phyloP scores from a whole-genome alignment of 2,888 invertebrate genomes.

The Syrphus vitripennis region DNA sequence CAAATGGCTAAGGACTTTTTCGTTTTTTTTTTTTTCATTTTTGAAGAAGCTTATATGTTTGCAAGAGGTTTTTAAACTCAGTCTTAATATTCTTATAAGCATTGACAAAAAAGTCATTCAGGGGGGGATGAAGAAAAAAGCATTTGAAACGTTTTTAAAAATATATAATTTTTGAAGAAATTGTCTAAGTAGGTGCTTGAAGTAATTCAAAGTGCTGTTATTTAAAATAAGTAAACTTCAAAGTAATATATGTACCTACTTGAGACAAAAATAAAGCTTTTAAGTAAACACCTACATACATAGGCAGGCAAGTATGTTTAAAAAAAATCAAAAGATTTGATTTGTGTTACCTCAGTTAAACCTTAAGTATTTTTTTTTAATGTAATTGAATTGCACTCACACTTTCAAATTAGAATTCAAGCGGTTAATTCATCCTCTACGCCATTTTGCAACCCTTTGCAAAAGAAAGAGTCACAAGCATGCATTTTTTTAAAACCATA shows the following conservation, averaged over 20 bases:
- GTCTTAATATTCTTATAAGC: background rate
- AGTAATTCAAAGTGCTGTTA: background rate
- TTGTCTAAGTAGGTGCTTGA: background rate
- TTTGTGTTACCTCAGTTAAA: too few relatives aligned
- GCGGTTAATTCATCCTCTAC: too few relatives aligned
- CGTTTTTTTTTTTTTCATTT: background rate
- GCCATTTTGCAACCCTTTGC: too few relatives aligned
- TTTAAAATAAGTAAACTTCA: background rate
- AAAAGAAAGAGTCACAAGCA: too few relatives aligned
- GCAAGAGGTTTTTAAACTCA: background rate
- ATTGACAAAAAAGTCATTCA: background rate
- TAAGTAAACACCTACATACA: background rate
- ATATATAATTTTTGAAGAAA: background rate
- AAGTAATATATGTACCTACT: background rate
- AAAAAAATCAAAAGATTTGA: too few relatives aligned
- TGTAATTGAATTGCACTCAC: too few relatives aligned
- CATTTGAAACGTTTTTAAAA: background rate
- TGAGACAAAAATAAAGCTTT: background rate
- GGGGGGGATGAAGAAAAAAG: background rate
- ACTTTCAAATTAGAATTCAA: too few relatives aligned
- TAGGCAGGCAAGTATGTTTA: too few relatives aligned
- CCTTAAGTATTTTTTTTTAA: too few relatives aligned
- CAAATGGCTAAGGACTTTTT: constrained; percentile 6
- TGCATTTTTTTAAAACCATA: too few relatives aligned
- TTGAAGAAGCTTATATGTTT: background rate